Evolutionary conservation across 2,113 vertebrate species (phyloP), one percentile per base, ranked within the genome.

Genomic region (Megaceryle torquata): DNA sequence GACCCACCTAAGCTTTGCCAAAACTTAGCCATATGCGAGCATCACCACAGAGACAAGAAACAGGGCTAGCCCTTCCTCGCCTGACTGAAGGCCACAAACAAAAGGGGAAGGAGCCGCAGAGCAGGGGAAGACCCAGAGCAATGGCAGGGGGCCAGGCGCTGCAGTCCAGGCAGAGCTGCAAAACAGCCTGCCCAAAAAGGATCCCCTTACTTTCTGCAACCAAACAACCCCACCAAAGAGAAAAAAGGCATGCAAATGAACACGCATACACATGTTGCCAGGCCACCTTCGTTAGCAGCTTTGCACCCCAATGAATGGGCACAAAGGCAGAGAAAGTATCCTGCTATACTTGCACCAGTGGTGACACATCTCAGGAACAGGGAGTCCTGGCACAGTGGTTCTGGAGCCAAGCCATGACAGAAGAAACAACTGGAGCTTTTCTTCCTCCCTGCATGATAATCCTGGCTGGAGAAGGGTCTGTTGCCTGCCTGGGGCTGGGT

Each of bases 371-470:
- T 72, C 4, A 6, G 69, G 82, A 82, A 96, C 95, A 17, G 46
- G 56, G 51, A 90, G 95, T 94, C 79, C 88, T 2, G 0, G 79
- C 33, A 31, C 54, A 89, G 61, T 29, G 64, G 25, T 61, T 56
- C 67, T 76, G 92, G 88, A 94, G 50, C 67, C 0, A 0, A 88
- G 86, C 72, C 20, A 8, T 44, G 87, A 63, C 25, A 71, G 91
- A 93, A 33, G 39, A 91, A 95, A 96, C 94, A 97, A 95, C 86
- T 6, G 2, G 56, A 95, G 88, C 86, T 94, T 95, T 96, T 95
- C 61, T 92, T 91, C 72, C n/a, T 88, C 57, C 56, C 35, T 2
- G 4, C n/a, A 22, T 16, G 71, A 50, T 91, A 69, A 91, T 68
- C 14, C 53, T 2, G 9, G 43, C 35, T 24, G 3, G 1, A 89